Evolutionary conservation across 2,888 invertebrate species (phyloP).

Genomic region (Meliscaeva auricollis): DNA sequence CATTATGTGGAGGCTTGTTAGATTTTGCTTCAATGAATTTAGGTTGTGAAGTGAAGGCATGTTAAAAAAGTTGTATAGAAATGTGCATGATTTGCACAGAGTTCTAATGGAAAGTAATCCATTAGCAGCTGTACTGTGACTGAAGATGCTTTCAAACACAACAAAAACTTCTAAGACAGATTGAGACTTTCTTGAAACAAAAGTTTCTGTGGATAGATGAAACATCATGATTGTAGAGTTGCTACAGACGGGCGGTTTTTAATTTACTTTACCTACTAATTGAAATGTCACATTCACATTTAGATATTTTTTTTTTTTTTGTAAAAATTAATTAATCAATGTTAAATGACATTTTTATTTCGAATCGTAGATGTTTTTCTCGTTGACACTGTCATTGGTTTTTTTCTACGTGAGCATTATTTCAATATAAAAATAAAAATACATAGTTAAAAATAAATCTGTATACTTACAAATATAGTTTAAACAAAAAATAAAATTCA

Average conservation of each 20-base stretch:
- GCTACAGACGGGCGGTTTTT: neutral
- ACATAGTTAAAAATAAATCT: too few relatives aligned
- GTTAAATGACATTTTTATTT: too few relatives aligned
- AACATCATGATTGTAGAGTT: too few relatives aligned
- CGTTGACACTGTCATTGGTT: too few relatives aligned
- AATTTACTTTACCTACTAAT: slow-evolving; percentile 3
- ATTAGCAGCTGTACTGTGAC: neutral
- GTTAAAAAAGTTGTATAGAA: neutral
- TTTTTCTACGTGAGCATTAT: too few relatives aligned
- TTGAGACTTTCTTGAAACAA: neutral
- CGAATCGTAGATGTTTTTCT: too few relatives aligned
- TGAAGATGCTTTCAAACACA: neutral
- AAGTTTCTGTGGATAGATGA: too few relatives aligned
- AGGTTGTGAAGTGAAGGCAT: neutral
- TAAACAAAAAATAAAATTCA: too few relatives aligned
- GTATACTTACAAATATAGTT: too few relatives aligned
- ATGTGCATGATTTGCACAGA: slow-evolving; percentile 15
- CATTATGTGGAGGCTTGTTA: neutral
- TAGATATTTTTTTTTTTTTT: too few relatives aligned
- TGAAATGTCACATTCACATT: slow-evolving; percentile 29
- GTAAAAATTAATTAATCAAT: neutral
- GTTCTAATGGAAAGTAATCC: slow-evolving; percentile 23
- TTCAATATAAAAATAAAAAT: too few relatives aligned
- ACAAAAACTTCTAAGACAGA: neutral
- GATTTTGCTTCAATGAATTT: neutral